Evolutionary conservation across 2,113 vertebrate genomes (phyloP), one percentile per base, ranked within the genome.

Genomic region (Oceanites oceanicus): DNA sequence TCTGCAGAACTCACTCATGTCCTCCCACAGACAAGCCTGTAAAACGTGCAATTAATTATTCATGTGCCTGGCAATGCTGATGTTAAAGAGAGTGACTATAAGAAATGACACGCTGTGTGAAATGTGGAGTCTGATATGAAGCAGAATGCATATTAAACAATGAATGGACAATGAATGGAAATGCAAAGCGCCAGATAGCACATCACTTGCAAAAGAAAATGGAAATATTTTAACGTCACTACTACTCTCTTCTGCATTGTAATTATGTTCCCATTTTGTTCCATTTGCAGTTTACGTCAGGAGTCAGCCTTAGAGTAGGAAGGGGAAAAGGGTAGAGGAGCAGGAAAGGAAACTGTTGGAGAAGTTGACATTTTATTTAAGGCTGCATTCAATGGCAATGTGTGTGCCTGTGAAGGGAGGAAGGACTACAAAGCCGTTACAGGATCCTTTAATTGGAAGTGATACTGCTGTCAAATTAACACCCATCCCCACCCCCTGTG

Each of bases 41-140:
- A 84, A 96, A 92, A 81, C 72, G 58, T 65, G 42, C 44, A 63
- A 49, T 91, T 91, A 91, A 59, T 97, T 78, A 88, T 85, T 93
- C 49, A 86, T 83, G 14, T 62, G 53, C 27, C 53, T 76, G 71
- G 52, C n/a, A 86, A 86, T 50, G 59, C 59, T 87, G n/a, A 70
- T 86, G 49, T 81, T 92, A 68, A 90, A 73, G n/a, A 62, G 38
- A 72, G 47, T 62, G 68, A 62, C 70, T 93, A 42, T 76, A 67
- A 79, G 45, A 63, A 78, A 90, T 52, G 53, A 40, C 58, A 66
- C 4, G 2, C 34, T 78, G 56, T 44, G 36, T 93, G 78, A 87
- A 95, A 94, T 9, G 15, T 50, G 40, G 55, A 44, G 40, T 65
- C 70, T 90, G 77, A 84, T 83, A 53, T 13, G 7, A 40, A 86